Percentiles rank a stretch among this genome's conserved stretches.
phyloP scores from a whole-genome alignment of 2,113 vertebrate species.

The Hippocampus guttulatus region DNA sequence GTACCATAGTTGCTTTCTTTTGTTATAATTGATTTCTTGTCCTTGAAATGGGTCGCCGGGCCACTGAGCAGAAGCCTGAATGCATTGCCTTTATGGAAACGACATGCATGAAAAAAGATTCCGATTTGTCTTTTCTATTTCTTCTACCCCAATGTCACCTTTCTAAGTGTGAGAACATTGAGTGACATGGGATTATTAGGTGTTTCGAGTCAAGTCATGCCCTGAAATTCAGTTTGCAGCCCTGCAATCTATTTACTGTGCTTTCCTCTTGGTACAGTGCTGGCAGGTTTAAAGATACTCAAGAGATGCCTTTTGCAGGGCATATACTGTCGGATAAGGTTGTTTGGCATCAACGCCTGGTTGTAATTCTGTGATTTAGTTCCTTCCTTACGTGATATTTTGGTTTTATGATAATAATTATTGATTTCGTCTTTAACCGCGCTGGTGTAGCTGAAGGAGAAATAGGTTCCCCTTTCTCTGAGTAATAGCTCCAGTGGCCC shows the following conservation, averaged over 20 bases:
- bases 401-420: background rate
- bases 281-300: conserved; percentile 39
- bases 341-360: conserved; percentile 12
- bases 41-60: conserved; percentile 22
- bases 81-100: conserved; percentile 29
- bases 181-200: conserved; percentile 63
- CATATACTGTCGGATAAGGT: background rate
- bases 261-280: conserved; percentile 31
- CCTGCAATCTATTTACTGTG: conserved; percentile 45
- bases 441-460: background rate
- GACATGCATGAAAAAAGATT: conserved; percentile 42
- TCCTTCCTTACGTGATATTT: background rate
- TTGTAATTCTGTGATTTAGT: conserved; percentile 8
- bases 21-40: conserved; percentile 4
- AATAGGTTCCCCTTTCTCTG: background rate
- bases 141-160: conserved; percentile 54
- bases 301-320: conserved; percentile 39
- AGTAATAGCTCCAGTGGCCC: background rate
- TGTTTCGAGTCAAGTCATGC: conserved; percentile 59
- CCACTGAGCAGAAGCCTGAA: conserved; percentile 13
- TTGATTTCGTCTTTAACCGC: background rate
- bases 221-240: conserved; percentile 66
- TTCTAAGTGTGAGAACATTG: conserved; percentile 47
- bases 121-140: conserved; percentile 25
- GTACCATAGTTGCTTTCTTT: background rate